Evolutionary conservation across 2,888 invertebrate genomes (phyloP), one percentile per base, ranked within the genome.

Genomic region (Chloromyia formosa): DNA sequence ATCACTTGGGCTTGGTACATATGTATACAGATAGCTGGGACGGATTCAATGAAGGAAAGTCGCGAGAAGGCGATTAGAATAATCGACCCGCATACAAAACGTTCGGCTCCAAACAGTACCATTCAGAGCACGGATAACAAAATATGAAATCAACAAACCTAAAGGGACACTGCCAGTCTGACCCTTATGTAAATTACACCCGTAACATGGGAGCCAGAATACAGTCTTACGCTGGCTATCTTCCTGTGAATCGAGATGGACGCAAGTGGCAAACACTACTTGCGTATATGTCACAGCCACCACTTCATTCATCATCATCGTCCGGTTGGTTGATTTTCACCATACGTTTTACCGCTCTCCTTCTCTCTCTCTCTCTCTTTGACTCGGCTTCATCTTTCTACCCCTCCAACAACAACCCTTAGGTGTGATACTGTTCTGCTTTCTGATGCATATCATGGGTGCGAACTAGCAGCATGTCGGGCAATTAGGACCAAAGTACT

Each of bases 261-360:
- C 62, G 5, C n/a, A 35, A 40, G 62, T 62, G 40, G 49, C 27
- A 18, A 40, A 27, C 40, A 62, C 35, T 35, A 66, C 12, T 66
- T 66, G 66, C 45, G 20, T 66, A 10, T 56, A 18, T 66, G 20
- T 35, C 66, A 45, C 49, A 45, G 23, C 22, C 66, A 23, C 35
- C 66, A 66, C 66, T 49, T 66, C 66, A 66, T 66, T 49, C 66
- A 45, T 66, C 66, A 66, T 66, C 66, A 49, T 49, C 49, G 16
- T 49, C 49, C 27, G 27, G 27, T 35, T 35, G 27, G 27, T 35
- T 35, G 27, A 35, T 35, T 35, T 35, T 35, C 27, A 35, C 2
- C 27, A 35, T 35, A 35, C 27, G 27, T 35, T 35, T 7, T 4
- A 35, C 27, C 27, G n/a, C n/a, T 35, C 27, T 35, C 3, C 7